A percentile compares a stretch with the other conserved stretches of the same genome.
phyloP scores from a whole-genome alignment of 2,113 vertebrate genomes.

The Callipepla californica region DNA sequence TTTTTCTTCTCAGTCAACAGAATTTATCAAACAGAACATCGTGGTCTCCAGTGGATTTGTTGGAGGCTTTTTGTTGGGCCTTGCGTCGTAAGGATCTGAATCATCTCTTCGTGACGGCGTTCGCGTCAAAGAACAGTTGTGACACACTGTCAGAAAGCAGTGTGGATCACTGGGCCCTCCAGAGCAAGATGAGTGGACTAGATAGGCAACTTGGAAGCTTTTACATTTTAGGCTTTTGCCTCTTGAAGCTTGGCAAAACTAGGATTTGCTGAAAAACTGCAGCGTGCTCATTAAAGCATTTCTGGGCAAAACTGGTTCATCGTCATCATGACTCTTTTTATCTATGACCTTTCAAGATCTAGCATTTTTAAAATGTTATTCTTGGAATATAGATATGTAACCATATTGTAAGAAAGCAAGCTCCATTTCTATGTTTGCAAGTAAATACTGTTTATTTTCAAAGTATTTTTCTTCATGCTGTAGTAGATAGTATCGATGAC shows the following conservation, averaged over 20 bases:
- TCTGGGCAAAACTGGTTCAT: constrained; percentile 73
- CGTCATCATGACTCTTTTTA: constrained; percentile 63
- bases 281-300: constrained; percentile 74
- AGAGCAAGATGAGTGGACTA: constrained; percentile 41
- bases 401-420: constrained; percentile 28
- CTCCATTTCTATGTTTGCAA: constrained; percentile 26
- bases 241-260: constrained; percentile 73
- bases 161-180: constrained; percentile 16
- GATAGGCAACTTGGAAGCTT: constrained; percentile 62
- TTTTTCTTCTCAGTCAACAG: constrained; percentile 87
- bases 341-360: constrained; percentile 70
- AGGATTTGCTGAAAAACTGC: constrained; percentile 75
- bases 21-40: constrained; percentile 97
- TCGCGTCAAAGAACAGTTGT: neutral
- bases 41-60: constrained; percentile 95
- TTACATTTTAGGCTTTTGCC: constrained; percentile 76
- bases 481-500: constrained; percentile 51
- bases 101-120: neutral
- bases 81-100: constrained; percentile 87
- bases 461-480: constrained; percentile 69
- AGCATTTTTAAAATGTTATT: constrained; percentile 63
- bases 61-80: constrained; percentile 95
- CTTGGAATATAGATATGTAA: constrained; percentile 54
- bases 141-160: neutral
- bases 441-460: constrained; percentile 69